Conservation (phyloP, 2,888 invertebrate genomes). For the Synanthedon formicaeformis region DNA sequence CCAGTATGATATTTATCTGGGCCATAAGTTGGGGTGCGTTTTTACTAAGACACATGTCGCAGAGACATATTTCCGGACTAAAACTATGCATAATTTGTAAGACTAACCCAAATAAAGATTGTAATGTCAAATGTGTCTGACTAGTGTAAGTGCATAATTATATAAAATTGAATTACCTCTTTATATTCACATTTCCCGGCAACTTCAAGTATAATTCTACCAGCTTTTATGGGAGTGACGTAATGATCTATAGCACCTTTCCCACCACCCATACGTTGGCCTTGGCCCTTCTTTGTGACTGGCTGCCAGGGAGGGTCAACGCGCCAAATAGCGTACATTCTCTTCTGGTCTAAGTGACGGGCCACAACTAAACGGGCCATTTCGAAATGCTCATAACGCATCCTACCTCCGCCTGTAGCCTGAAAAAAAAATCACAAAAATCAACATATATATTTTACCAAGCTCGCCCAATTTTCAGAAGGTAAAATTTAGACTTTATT, state of each 20-base stretch:
- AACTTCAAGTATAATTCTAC: conserved; percentile 92
- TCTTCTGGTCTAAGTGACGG: conserved; percentile 80
- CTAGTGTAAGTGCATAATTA: not conserved
- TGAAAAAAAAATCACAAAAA: conserved; percentile 29
- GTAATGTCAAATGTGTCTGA: not conserved
- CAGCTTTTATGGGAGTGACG: conserved; percentile 91
- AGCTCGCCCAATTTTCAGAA: too few species aligned
- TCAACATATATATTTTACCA: too few species aligned
- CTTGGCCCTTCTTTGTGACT: conserved; percentile 88
- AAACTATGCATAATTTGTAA: too few species aligned
- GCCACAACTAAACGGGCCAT: conserved; percentile 85
- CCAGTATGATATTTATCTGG: too few species aligned
- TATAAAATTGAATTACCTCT: conserved; percentile 72
- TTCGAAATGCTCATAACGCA: conserved; percentile 87
- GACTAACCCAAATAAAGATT: not conserved
- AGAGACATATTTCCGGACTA: too few species aligned
- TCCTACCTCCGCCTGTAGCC: conserved; percentile 87
- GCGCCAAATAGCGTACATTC: conserved; percentile 96
- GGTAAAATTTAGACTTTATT: too few species aligned
- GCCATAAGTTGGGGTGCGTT: too few species aligned
- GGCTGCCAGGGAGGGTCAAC: conserved; percentile 97
- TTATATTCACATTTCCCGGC: conserved; percentile 90
- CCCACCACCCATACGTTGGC: conserved; percentile 95
- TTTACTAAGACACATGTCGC: too few species aligned
- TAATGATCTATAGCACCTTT: conserved; percentile 96